These are phyloP conservation scores for Fopius arisanus DNA, from an alignment of 1,140 invertebrate genomes.

Conservation along the genomic window DNA sequence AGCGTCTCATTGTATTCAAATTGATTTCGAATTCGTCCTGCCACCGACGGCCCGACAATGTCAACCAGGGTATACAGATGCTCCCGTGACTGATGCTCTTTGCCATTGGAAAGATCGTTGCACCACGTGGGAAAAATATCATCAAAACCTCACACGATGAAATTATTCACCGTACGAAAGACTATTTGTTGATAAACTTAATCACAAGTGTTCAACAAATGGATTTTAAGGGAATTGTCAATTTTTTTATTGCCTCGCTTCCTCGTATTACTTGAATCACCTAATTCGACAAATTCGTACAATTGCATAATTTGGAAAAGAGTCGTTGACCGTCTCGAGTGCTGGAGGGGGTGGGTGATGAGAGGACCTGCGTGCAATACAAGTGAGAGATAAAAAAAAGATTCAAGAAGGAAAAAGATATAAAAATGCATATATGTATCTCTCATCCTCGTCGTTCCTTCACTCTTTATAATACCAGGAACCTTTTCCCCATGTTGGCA, in stretches of 20 bases:
- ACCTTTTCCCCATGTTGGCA: constrained; percentile 55
- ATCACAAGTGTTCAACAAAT: too few species aligned
- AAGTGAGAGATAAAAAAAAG: constrained; percentile 21
- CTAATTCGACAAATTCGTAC: constrained; percentile 60
- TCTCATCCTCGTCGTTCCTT: constrained; percentile 20
- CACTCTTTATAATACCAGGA: constrained; percentile 50
- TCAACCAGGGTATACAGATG: constrained; percentile 17
- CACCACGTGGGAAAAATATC: constrained; percentile 20
- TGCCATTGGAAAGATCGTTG: neutral
- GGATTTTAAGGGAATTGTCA: too few species aligned
- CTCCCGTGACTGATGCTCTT: neutral
- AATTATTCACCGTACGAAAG: too few species aligned
- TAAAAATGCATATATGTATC: constrained; percentile 27
- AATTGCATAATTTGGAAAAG: constrained; percentile 61
- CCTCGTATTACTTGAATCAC: constrained; percentile 25
- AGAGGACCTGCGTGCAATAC: constrained; percentile 3
- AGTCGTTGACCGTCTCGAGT: constrained; percentile 56
- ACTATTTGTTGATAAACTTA: too few species aligned
- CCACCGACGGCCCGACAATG: constrained; percentile 1
- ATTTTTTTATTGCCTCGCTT: neutral
- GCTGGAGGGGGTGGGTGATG: constrained; percentile 5
- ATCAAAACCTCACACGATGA: neutral
- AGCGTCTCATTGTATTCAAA: constrained; percentile 62
- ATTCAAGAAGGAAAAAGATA: constrained; percentile 25
- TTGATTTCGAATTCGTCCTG: constrained; percentile 37